phyloP scores from a whole-genome alignment of 2,797 vertebrate genomes.

The Megaceryle alcyon region DNA sequence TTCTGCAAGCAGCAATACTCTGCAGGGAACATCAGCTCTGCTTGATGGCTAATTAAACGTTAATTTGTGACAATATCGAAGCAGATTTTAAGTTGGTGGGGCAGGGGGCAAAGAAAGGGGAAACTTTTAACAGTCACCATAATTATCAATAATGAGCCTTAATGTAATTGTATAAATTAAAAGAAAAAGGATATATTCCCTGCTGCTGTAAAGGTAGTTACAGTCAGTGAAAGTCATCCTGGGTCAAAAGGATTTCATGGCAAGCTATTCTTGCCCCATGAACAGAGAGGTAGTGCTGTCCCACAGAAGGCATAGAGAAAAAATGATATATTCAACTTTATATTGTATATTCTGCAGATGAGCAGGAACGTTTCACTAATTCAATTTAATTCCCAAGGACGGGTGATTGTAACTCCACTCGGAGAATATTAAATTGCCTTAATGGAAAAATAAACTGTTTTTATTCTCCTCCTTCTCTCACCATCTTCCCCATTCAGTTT shows the following conservation, averaged over 20 bases:
- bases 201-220: conserved; percentile 21
- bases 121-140: conserved; percentile 48
- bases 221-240: conserved; percentile 10
- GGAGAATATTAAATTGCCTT: conserved; percentile 49
- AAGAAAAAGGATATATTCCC: neutral
- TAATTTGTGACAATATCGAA: conserved; percentile 44
- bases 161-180: conserved; percentile 65
- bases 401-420: neutral
- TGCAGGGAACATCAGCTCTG: conserved; percentile 9
- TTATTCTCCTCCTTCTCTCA: conserved; percentile 29
- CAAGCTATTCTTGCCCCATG: neutral
- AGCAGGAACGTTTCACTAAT: conserved; percentile 12
- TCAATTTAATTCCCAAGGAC: conserved; percentile 62
- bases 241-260: neutral
- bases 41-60: conserved; percentile 68
- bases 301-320: neutral
- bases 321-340: neutral
- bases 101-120: conserved; percentile 11
- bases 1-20: conserved; percentile 25
- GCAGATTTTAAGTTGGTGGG: conserved; percentile 46
- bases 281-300: neutral
- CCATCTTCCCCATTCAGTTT: conserved; percentile 34
- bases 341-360: conserved; percentile 3
- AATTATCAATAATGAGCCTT: conserved; percentile 57
- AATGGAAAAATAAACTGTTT: conserved; percentile 63